phyloP scores from a whole-genome alignment of 2,888 invertebrate species.

The Julus scandinavius region DNA sequence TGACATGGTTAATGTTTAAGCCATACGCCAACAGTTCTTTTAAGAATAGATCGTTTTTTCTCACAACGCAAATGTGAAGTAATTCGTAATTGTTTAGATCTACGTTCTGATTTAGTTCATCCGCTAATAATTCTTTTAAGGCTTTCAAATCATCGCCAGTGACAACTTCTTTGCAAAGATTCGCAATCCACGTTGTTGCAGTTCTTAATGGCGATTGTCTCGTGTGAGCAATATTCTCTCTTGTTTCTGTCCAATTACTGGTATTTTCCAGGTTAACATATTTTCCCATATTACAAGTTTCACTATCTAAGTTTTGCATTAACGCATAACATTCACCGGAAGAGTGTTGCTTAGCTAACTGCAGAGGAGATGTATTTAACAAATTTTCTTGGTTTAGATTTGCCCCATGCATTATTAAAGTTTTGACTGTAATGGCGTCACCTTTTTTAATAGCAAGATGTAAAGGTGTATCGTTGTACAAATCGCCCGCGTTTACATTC shows the following conservation, averaged over 20 bases:
- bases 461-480: neutral
- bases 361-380: neutral
- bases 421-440: neutral
- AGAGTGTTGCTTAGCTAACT: neutral
- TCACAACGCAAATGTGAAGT: neutral
- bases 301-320: neutral
- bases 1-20: neutral
- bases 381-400: neutral
- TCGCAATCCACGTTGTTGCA: neutral
- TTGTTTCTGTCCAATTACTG: too few relatives aligned
- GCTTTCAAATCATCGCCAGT: neutral
- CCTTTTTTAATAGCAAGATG: neutral
- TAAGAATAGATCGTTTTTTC: neutral
- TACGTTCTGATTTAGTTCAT: neutral
- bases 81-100: neutral
- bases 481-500: neutral
- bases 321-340: neutral
- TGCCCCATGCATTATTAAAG: neutral
- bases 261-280: neutral
- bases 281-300: neutral
- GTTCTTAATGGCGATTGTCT: neutral
- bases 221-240: neutral
- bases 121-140: neutral
- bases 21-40: neutral
- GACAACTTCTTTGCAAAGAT: neutral